Evolutionary conservation across 2,888 invertebrate species (phyloP).

Genomic region (Hyles lineata): DNA sequence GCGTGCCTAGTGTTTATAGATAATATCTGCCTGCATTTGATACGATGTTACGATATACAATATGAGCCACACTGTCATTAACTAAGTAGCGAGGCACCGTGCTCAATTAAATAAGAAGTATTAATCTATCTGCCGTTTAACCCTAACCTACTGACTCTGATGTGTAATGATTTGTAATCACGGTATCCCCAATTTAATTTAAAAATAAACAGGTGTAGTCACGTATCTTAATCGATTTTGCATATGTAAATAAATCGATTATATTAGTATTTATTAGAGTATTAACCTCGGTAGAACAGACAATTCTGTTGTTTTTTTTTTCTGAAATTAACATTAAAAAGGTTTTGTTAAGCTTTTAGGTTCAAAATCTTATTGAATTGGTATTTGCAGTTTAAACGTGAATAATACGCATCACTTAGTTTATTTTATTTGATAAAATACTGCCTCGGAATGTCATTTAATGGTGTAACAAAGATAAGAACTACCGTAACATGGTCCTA

Average conservation of each 20-base stretch:
- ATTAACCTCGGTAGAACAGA: too few species aligned
- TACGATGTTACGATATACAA: slow-evolving; percentile 1
- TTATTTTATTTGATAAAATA: too few species aligned
- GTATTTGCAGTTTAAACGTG: too few species aligned
- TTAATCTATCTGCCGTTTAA: slow-evolving; percentile 20
- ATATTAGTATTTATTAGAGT: background rate
- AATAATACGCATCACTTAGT: too few species aligned
- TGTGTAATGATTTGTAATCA: slow-evolving; percentile 32
- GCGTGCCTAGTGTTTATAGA: background rate
- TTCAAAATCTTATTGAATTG: too few species aligned
- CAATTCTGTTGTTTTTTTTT: too few species aligned
- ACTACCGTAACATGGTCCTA: too few species aligned
- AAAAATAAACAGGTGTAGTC: background rate
- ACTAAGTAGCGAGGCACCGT: slow-evolving; percentile 1
- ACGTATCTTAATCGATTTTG: background rate
- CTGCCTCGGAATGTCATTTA: too few species aligned
- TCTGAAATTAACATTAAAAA: too few species aligned
- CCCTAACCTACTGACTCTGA: slow-evolving; percentile 27
- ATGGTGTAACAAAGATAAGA: too few species aligned
- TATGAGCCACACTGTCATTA: background rate
- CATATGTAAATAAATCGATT: background rate
- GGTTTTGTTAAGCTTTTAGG: too few species aligned
- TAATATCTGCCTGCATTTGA: background rate
- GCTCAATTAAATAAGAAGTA: background rate
- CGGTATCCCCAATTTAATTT: background rate